A percentile compares a stretch with the other conserved stretches of the same genome.
Evolutionary conservation across 2,888 invertebrate species (phyloP).

Genomic region (Pimpla rufipes): DNA sequence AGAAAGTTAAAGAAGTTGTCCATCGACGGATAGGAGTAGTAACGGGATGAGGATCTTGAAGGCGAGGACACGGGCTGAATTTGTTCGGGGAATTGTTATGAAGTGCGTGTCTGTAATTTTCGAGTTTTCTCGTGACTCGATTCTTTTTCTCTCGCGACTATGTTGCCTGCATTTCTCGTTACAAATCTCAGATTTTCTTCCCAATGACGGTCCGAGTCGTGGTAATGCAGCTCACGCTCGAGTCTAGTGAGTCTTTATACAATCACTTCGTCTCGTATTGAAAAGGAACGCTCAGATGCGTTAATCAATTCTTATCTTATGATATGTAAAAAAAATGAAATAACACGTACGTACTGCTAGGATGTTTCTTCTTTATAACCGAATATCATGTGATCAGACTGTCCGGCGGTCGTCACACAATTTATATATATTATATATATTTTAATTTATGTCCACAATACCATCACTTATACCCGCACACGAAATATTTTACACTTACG

Average conservation of each 20-base stretch:
- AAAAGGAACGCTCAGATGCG: constrained; percentile 19
- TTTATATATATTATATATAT: constrained; percentile 20
- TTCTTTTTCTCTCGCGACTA: neutral
- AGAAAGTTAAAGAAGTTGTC: constrained; percentile 25
- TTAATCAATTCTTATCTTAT: constrained; percentile 72
- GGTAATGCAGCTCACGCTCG: neutral
- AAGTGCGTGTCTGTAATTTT: constrained; percentile 54
- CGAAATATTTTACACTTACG: neutral
- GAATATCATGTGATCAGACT: constrained; percentile 30
- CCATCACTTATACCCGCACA: neutral
- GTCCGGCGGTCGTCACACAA: constrained; percentile 59
- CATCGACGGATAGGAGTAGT: constrained; percentile 60
- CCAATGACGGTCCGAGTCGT: neutral
- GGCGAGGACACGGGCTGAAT: constrained; percentile 56
- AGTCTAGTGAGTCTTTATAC: constrained; percentile 9
- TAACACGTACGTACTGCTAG: constrained; percentile 35
- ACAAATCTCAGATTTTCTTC: neutral
- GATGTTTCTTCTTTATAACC: constrained; percentile 11
- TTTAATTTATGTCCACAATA: constrained; percentile 11
- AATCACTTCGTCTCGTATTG: neutral
- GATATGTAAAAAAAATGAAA: constrained; percentile 79
- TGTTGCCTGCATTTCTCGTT: neutral
- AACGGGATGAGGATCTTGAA: constrained; percentile 65
- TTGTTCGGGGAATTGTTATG: constrained; percentile 64
- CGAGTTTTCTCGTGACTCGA: constrained; percentile 33